Conservation (phyloP, 2,113 vertebrate genomes). For the Antechinus stuartii region DNA sequence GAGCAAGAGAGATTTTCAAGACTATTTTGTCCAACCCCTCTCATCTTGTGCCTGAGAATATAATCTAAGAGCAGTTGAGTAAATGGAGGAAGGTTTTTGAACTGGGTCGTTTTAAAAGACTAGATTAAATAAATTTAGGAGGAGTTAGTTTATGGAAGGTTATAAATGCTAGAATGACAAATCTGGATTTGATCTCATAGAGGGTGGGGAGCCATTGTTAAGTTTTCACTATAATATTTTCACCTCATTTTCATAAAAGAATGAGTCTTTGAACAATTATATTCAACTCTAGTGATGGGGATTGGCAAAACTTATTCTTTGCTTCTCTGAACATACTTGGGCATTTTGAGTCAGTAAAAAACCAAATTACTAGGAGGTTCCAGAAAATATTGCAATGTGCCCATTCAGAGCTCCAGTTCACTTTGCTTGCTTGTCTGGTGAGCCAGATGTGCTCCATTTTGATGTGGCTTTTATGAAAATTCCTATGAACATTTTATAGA, state of each 20-base stretch:
- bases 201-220: neutral
- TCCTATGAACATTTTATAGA: conserved; percentile 8
- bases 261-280: neutral
- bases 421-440: neutral
- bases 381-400: conserved; percentile 8
- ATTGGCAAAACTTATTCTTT: conserved; percentile 14
- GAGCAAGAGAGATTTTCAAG: neutral
- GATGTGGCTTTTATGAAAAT: conserved; percentile 30
- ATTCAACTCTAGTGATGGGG: neutral
- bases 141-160: neutral
- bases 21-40: neutral
- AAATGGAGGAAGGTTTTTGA: neutral
- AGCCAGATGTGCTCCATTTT: neutral
- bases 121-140: neutral
- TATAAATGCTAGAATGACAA: conserved; percentile 10
- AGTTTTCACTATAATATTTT: conserved; percentile 41
- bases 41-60: neutral
- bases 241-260: conserved; percentile 14
- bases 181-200: conserved; percentile 29
- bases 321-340: neutral
- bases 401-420: neutral
- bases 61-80: neutral
- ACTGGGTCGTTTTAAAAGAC: neutral
- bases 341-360: conserved; percentile 16
- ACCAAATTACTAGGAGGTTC: conserved; percentile 7